Conservation (phyloP, 2,113 vertebrate genomes). For the Vulpes vulpes region DNA sequence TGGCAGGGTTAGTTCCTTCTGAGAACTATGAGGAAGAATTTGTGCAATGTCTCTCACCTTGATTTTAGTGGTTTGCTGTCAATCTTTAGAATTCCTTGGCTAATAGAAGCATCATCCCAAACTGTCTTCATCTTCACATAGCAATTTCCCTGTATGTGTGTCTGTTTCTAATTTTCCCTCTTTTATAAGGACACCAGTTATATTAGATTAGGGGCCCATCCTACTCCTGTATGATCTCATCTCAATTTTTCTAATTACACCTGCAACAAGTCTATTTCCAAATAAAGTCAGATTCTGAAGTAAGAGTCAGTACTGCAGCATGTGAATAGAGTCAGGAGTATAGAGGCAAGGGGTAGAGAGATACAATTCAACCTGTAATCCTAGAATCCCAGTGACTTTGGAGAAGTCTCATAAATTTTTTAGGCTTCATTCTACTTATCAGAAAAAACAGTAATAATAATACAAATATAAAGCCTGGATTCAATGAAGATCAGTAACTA, state of each 20-base stretch:
- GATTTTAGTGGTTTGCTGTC: not conserved
- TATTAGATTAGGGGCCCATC: not conserved
- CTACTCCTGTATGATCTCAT: not conserved
- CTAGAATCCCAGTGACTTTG: not conserved
- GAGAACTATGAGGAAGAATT: not conserved
- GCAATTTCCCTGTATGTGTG: not conserved
- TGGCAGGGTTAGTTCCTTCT: not conserved
- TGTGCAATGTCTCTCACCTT: not conserved
- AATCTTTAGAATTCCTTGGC: not conserved
- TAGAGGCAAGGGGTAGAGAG: not conserved
- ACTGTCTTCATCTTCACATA: not conserved
- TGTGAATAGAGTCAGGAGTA: not conserved
- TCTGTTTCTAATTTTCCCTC: not conserved
- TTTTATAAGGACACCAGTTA: not conserved
- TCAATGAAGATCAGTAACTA: not conserved
- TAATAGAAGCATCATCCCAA: not conserved
- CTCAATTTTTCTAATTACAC: not conserved
- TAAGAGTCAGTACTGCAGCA: not conserved
- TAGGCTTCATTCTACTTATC: not conserved
- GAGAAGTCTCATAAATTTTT: not conserved
- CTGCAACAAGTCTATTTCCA: not conserved
- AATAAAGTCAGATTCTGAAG: not conserved
- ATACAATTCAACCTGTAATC: not conserved
- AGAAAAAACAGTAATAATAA: not conserved
- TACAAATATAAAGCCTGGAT: not conserved